Conservation (phyloP, 2,113 vertebrate species). For the Aix galericulata region DNA sequence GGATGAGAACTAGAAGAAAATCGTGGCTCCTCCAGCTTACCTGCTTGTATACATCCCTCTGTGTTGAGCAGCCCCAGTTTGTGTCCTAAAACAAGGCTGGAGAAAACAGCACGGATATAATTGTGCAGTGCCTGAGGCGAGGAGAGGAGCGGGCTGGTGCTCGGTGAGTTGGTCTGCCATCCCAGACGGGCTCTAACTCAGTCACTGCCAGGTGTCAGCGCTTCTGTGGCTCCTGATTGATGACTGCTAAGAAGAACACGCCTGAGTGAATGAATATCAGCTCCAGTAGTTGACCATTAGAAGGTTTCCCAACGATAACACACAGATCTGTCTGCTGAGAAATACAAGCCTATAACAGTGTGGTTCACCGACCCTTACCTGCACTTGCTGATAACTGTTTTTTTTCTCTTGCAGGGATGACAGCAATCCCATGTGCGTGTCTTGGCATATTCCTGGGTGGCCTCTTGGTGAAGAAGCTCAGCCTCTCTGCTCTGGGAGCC, state of each 20-base stretch:
- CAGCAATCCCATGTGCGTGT: slow-evolving; percentile 95
- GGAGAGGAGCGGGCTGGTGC: neutral
- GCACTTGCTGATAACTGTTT: neutral
- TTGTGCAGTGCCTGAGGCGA: neutral
- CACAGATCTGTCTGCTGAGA: neutral
- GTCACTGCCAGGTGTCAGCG: neutral
- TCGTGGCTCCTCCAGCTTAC: neutral
- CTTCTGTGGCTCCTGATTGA: too few species aligned
- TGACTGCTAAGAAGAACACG: neutral
- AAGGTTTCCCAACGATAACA: neutral
- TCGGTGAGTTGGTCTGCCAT: neutral
- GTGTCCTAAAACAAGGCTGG: neutral
- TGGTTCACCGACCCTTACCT: neutral
- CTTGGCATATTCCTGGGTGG: slow-evolving; percentile 98
- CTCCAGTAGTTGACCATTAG: neutral
- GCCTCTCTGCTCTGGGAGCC: slow-evolving; percentile 92
- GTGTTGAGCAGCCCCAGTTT: neutral
- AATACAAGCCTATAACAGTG: neutral
- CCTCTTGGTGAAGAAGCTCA: slow-evolving; percentile 96
- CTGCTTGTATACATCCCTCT: neutral
- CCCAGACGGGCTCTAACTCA: neutral
- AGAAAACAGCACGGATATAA: neutral
- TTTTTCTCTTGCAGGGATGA: slow-evolving; percentile 86
- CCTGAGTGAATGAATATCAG: neutral
- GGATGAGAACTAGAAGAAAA: neutral